These are phyloP conservation scores for Mus spretus DNA, from an alignment of 2,797 vertebrate genomes.

Conservation along the genomic window DNA sequence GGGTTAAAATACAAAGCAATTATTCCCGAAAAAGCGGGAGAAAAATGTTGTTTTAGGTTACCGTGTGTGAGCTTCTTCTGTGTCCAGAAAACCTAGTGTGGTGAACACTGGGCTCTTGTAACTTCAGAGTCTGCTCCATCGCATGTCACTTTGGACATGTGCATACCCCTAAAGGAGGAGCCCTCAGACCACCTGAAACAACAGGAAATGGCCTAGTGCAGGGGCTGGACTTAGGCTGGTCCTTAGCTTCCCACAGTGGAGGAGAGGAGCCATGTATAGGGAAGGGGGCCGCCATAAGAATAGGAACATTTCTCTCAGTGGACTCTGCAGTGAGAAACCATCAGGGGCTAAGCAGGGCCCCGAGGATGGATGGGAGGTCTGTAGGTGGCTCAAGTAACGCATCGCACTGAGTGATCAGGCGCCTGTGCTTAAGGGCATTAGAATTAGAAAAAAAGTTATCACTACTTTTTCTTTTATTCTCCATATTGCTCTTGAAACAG, in stretches of 20 bases:
- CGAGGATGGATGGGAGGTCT: neutral
- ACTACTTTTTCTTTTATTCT: slow-evolving; percentile 52
- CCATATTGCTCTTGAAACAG: slow-evolving; percentile 56
- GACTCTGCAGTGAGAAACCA: slow-evolving; percentile 45
- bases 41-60: slow-evolving; percentile 33
- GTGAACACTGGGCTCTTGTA: slow-evolving; percentile 9
- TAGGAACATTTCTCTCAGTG: neutral
- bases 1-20: slow-evolving; percentile 37
- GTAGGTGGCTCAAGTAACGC: slow-evolving; percentile 67
- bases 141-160: neutral
- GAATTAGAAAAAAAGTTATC: slow-evolving; percentile 12
- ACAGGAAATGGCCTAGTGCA: slow-evolving; percentile 45
- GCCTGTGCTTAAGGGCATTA: neutral
- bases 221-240: neutral
- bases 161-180: neutral
- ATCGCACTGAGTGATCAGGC: slow-evolving; percentile 51
- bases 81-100: slow-evolving; percentile 26
- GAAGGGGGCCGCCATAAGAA: neutral
- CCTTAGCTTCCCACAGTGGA: slow-evolving; percentile 21
- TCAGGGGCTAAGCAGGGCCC: slow-evolving; percentile 36
- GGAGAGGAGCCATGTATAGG: neutral
- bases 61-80: slow-evolving; percentile 57
- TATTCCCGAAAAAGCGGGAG: neutral
- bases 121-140: slow-evolving; percentile 34
- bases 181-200: slow-evolving; percentile 67